Evolutionary conservation across 2,113 vertebrate species (phyloP), one percentile per base, ranked within the genome.

Genomic region (Peromyscus polionotus): DNA sequence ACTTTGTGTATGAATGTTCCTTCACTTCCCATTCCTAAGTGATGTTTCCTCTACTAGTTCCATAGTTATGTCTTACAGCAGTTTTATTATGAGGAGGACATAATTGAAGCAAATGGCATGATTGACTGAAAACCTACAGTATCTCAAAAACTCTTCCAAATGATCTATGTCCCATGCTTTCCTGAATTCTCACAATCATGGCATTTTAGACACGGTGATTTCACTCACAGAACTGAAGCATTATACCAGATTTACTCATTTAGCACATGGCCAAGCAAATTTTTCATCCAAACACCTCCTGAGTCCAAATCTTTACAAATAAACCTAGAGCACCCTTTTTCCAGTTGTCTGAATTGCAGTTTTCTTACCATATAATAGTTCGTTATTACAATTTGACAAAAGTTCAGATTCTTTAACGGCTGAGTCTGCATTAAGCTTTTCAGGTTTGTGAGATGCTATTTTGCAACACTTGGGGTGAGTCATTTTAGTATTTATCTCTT

Each of bases 241-340:
- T 95, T 94, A 3, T 31, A 76, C 31, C 54, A 93, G 67, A 48
- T 80, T 91, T 87, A 93, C 20, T 94, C 67, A 92, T 48, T 97
- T 93, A 95, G 67, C 88, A 85, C 31, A 81, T 51, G 48, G 10
- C 39, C 48, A 90, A 84, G 12, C 8, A 81, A 70, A 26, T 65
- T 63, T 91, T 91, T 87, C 76, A 94, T 89, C 54, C 89, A 86
- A 91, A 96, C 51, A 7, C 4, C 72, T 79, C 24, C 51, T 65
- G 48, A 73, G 6, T 91, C 24, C 13, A 93, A 95, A 81, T 36
- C 11, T 14, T 90, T 89, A 70, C 72, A 72, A 10, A 39, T 17
- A 31, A 75, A 57, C 54, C 28, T 33, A 51, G 91, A 45, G 39
- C 4, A 12, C 48, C 39, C 63, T 75, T 14, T 85, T 72, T 89